phyloP scores from a whole-genome alignment of 2,888 invertebrate species.

The Bembecia ichneumoniformis region DNA sequence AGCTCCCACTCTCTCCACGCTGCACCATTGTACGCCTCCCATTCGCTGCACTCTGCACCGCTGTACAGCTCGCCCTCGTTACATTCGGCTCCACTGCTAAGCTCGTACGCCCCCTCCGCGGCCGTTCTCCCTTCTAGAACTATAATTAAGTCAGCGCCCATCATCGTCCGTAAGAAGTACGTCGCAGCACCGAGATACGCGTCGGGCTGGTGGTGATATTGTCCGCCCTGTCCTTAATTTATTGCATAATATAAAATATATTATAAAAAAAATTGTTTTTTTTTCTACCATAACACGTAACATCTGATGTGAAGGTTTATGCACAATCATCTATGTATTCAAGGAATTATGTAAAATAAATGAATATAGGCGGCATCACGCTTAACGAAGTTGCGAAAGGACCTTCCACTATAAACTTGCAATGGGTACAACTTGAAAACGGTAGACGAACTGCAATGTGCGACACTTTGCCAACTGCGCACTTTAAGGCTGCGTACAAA shows the following conservation, averaged over 20 bases:
- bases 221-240: background rate
- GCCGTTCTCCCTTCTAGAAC: constrained; percentile 8
- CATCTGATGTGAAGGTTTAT: background rate
- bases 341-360: no score
- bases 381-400: background rate
- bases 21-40: constrained; percentile 6
- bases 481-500: no score
- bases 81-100: constrained; percentile 9
- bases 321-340: no score
- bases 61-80: constrained; percentile 11
- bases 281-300: background rate
- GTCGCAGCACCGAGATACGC: constrained; percentile 15
- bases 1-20: constrained; percentile 9
- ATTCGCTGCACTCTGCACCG: constrained; percentile 11
- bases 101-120: constrained; percentile 5
- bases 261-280: background rate
- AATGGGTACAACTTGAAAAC: no score
- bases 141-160: background rate
- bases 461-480: no score
- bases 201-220: constrained; percentile 16
- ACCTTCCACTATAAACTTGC: background rate
- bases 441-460: no score
- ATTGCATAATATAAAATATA: background rate
- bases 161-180: constrained; percentile 1
- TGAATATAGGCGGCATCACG: no score